A percentile compares a stretch with the other conserved stretches of the same genome.
Conservation (phyloP, 2,888 invertebrate genomes). For the Eurytoma californica region DNA sequence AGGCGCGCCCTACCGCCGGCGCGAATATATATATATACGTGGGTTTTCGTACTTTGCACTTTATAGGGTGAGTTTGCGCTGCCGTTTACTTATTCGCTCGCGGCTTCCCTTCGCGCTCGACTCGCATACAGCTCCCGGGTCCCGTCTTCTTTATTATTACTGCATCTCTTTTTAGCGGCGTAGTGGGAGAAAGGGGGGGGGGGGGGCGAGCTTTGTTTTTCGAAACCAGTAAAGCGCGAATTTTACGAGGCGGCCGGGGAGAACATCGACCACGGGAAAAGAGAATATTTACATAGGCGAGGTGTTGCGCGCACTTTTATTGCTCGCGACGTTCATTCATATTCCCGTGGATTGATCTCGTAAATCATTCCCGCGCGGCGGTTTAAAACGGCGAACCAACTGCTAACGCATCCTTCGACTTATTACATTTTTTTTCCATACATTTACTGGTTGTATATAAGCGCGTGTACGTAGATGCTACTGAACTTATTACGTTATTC, state of each 20-base stretch:
- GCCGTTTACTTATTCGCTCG: constrained; percentile 51
- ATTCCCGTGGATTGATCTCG: constrained; percentile 40
- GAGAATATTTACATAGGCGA: constrained; percentile 39
- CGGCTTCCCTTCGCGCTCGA: background rate
- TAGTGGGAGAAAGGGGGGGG: background rate
- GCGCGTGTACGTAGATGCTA: background rate
- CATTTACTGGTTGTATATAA: background rate
- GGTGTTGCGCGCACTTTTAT: constrained; percentile 27
- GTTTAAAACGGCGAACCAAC: no score
- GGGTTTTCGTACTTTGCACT: constrained; percentile 46
- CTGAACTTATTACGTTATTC: background rate
- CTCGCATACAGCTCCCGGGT: background rate
- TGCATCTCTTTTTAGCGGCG: constrained; percentile 16
- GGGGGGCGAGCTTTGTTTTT: constrained; percentile 8
- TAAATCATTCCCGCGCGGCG: constrained; percentile 32
- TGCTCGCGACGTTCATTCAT: constrained; percentile 39
- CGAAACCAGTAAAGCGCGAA: constrained; percentile 31
- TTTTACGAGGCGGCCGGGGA: constrained; percentile 41
- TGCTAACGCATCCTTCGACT: no score
- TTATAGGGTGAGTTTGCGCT: constrained; percentile 46
- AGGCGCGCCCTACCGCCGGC: constrained; percentile 6
- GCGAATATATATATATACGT: background rate
- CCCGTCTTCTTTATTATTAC: constrained; percentile 36
- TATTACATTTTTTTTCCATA: background rate
- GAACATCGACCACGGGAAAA: constrained; percentile 1